A percentile compares a stretch with the other conserved stretches of the same genome.
These are phyloP conservation scores for Fissipunctia ypsillon DNA, from an alignment of 2,888 invertebrate species.

Conservation along the genomic window DNA sequence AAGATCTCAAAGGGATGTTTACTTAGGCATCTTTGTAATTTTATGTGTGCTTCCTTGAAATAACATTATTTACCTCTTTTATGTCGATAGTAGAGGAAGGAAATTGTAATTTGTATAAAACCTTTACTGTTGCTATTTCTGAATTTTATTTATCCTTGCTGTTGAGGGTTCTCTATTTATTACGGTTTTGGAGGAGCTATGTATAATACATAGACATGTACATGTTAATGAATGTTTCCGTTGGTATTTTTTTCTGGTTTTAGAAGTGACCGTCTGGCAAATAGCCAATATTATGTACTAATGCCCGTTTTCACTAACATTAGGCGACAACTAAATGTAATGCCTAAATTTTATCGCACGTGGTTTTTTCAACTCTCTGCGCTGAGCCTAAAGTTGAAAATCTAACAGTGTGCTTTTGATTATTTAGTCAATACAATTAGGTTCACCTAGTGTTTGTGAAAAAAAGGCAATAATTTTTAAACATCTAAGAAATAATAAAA, in stretches of 20 bases:
- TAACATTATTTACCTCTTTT: neutral
- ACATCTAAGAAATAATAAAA: neutral
- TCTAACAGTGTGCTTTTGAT: no score
- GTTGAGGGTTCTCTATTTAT: no score
- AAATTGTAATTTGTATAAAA: neutral
- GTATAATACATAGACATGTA: no score
- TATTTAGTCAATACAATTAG: neutral
- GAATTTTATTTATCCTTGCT: no score
- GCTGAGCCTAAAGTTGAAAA: no score
- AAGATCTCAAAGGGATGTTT: constrained; percentile 28
- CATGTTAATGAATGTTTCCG: neutral
- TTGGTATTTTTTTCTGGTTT: neutral
- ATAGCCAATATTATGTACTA: neutral
- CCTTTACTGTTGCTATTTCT: neutral
- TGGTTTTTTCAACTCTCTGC: no score
- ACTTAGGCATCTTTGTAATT: constrained; percentile 25
- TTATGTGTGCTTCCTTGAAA: neutral
- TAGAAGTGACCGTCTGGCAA: neutral
- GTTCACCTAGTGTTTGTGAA: neutral
- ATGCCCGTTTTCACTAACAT: neutral
- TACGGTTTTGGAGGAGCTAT: neutral
- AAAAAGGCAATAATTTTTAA: neutral
- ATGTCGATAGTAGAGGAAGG: neutral
- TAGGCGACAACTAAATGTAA: no score
- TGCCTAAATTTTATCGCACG: no score